Evolutionary conservation across 1,140 invertebrate genomes (phyloP).

Genomic region (Oedothorax gibbosus): DNA sequence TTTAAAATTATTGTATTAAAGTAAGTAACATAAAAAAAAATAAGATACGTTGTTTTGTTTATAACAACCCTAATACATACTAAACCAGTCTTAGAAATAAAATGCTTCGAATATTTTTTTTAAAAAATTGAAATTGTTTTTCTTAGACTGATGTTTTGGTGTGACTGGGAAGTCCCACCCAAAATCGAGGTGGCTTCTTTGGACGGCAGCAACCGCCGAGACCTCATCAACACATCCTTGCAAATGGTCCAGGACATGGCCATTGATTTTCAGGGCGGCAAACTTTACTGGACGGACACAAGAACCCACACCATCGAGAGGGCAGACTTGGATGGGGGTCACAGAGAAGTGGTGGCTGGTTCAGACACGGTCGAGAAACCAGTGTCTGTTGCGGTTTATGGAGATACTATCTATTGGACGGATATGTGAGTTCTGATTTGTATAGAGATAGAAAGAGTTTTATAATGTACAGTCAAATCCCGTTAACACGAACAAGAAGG

Average conservation of each 20-base stretch:
- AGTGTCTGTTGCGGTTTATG: constrained; percentile 70
- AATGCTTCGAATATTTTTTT: background rate
- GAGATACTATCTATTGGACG: constrained; percentile 73
- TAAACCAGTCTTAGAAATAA: no score
- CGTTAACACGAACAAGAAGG: no score
- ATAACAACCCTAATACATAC: no score
- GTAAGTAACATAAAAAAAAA: no score
- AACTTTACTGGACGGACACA: constrained; percentile 70
- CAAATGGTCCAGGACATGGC: constrained; percentile 68
- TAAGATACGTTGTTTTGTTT: no score
- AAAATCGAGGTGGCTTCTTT: constrained; percentile 71
- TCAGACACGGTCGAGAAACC: constrained; percentile 66
- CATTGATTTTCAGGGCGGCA: constrained; percentile 67
- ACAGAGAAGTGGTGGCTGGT: constrained; percentile 82
- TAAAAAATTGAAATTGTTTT: background rate
- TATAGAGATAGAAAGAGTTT: no score
- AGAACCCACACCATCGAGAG: constrained; percentile 72
- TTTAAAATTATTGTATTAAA: no score
- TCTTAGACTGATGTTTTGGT: constrained; percentile 69
- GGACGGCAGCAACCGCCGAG: constrained; percentile 70
- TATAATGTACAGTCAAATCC: no score
- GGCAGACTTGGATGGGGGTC: constrained; percentile 74
- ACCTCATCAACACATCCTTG: constrained; percentile 68
- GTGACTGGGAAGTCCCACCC: constrained; percentile 69
- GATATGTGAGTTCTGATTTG: constrained; percentile 70